These are phyloP conservation scores for Eurytoma adleriae DNA, from an alignment of 2,888 invertebrate genomes.

Conservation along the genomic window DNA sequence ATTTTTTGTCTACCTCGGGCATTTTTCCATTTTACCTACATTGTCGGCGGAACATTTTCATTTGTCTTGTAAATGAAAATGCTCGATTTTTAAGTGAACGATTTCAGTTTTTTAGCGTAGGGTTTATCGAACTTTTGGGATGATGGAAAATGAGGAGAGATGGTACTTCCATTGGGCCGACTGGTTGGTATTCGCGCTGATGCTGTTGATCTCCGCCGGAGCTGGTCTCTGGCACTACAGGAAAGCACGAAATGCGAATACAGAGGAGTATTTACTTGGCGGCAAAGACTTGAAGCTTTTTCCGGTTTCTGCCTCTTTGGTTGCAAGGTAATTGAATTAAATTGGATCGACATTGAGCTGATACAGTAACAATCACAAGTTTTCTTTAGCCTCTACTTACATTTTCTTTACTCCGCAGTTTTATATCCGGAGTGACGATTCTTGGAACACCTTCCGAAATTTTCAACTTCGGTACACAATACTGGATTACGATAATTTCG, in stretches of 20 bases:
- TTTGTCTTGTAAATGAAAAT: too few species aligned
- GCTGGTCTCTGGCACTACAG: conserved; percentile 85
- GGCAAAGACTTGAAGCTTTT: conserved; percentile 85
- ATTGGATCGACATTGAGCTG: not conserved
- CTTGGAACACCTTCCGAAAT: conserved; percentile 92
- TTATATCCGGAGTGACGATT: conserved; percentile 92
- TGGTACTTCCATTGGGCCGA: conserved; percentile 77
- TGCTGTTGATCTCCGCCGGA: conserved; percentile 84
- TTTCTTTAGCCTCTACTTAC: not conserved
- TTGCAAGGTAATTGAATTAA: conserved; percentile 83
- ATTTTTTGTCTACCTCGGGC: not conserved
- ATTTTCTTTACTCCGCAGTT: conserved; percentile 77
- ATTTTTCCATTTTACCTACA: too few species aligned
- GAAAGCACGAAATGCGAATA: conserved; percentile 79
- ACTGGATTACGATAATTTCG: conserved; percentile 86
- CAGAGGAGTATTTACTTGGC: conserved; percentile 86
- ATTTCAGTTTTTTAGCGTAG: too few species aligned
- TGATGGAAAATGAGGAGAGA: conserved; percentile 60
- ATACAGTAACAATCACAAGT: not conserved
- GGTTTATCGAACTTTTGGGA: not conserved
- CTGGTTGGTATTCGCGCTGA: conserved; percentile 84
- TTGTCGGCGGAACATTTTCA: too few species aligned
- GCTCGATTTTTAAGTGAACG: too few species aligned
- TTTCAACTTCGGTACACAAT: conserved; percentile 91
- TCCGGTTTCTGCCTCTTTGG: conserved; percentile 90